Evolutionary conservation across 2,888 invertebrate genomes (phyloP).

Genomic region (Drosophila setosimentum): DNA sequence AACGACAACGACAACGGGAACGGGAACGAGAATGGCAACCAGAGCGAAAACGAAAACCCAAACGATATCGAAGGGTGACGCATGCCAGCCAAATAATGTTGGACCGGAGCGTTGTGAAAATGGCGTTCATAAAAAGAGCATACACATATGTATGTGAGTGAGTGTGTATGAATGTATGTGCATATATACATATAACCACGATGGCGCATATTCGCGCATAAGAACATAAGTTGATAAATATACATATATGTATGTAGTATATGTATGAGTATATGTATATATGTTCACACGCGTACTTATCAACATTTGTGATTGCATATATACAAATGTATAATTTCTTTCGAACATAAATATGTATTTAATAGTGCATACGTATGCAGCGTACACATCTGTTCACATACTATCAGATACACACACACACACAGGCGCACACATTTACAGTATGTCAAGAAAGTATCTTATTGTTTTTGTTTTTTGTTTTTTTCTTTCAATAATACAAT

Average conservation of each 20-base stretch:
- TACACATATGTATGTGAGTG: constrained; percentile 27
- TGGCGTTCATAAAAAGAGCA: constrained; percentile 61
- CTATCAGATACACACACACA: background rate
- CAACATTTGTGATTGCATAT: constrained; percentile 15
- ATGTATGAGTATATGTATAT: background rate
- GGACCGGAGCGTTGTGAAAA: constrained; percentile 59
- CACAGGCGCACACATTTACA: background rate
- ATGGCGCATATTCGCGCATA: constrained; percentile 39
- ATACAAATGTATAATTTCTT: constrained; percentile 24
- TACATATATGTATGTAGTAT: background rate
- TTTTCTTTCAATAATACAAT: background rate
- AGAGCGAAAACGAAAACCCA: constrained; percentile 31
- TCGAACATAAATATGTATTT: constrained; percentile 18
- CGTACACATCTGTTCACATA: constrained; percentile 12
- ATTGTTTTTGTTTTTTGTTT: background rate
- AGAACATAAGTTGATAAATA: constrained; percentile 26
- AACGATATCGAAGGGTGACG: constrained; percentile 64
- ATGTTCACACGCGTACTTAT: constrained; percentile 4
- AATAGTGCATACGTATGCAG: constrained; percentile 18
- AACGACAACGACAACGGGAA: background rate
- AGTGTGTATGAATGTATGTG: background rate
- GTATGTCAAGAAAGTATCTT: constrained; percentile 8
- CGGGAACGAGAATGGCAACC: background rate
- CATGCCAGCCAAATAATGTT: constrained; percentile 58
- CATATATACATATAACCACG: constrained; percentile 29